Evolutionary conservation across 1,140 invertebrate genomes (phyloP).

Genomic region (Planococcus citri): DNA sequence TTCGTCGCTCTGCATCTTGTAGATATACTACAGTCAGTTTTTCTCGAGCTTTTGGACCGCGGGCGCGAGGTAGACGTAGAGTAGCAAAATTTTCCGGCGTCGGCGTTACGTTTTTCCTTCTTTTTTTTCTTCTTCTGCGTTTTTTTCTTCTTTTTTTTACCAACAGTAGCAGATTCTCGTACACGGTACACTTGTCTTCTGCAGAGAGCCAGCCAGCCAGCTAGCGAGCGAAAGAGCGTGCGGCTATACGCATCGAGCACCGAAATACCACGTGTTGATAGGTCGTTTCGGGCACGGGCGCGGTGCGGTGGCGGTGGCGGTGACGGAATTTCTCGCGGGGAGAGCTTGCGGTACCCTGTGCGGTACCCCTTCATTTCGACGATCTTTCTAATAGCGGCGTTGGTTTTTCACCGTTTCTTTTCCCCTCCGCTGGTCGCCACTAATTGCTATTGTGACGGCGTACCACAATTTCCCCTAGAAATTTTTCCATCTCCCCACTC

Average conservation of each 20-base stretch:
- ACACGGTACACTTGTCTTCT: too few species aligned
- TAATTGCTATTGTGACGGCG: slow-evolving; percentile 20
- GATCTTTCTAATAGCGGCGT: slow-evolving; percentile 19
- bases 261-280: slow-evolving; percentile 18
- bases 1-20: too few species aligned
- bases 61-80: too few species aligned
- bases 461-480: slow-evolving; percentile 18
- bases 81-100: slow-evolving; percentile 14
- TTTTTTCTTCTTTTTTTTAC: too few species aligned
- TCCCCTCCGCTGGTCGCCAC: not conserved
- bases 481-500: not conserved
- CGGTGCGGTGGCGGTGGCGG: not conserved
- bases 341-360: slow-evolving; percentile 13
- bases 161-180: too few species aligned
- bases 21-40: too few species aligned
- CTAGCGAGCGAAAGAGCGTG: too few species aligned
- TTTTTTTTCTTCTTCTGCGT: too few species aligned
- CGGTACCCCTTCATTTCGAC: slow-evolving; percentile 13
- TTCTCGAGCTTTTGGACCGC: slow-evolving; percentile 11
- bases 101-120: not conserved
- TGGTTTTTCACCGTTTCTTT: not conserved
- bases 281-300: not conserved
- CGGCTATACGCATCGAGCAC: too few species aligned
- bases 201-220: not conserved
- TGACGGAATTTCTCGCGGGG: not conserved